Percentiles rank a stretch among this genome's conserved stretches.
Evolutionary conservation across 2,797 vertebrate species (phyloP).

Genomic region (Pseudotriccus pelzelni): DNA sequence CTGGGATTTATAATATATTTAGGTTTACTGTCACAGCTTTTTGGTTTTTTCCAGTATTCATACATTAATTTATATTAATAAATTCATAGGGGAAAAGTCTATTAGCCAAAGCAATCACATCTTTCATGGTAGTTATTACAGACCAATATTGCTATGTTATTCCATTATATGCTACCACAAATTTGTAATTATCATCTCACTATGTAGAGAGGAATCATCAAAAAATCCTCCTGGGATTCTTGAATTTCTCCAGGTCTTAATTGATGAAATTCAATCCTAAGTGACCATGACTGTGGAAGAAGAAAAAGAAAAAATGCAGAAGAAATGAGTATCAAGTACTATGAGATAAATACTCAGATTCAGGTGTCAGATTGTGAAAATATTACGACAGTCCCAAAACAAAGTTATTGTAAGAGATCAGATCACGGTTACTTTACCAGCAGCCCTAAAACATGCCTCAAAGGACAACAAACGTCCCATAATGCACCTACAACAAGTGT

Average conservation of each 20-base stretch:
- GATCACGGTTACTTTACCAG: background rate
- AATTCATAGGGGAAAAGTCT: background rate
- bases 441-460: background rate
- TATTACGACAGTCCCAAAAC: background rate
- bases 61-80: background rate
- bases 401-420: background rate
- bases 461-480: background rate
- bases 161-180: background rate
- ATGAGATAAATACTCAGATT: background rate
- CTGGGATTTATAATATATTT: background rate
- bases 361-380: background rate
- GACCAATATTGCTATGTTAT: background rate
- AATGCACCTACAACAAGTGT: background rate
- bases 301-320: background rate
- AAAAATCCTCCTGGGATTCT: conserved; percentile 68
- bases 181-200: conserved; percentile 41
- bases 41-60: background rate
- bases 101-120: background rate
- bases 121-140: background rate
- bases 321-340: background rate
- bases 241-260: conserved; percentile 65
- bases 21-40: background rate
- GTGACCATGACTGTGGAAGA: conserved; percentile 40
- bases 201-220: conserved; percentile 63
- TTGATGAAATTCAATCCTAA: conserved; percentile 54